Evolutionary conservation across 2,797 vertebrate genomes (phyloP), one percentile per base, ranked within the genome.

Genomic region (Streptopelia turtur): DNA sequence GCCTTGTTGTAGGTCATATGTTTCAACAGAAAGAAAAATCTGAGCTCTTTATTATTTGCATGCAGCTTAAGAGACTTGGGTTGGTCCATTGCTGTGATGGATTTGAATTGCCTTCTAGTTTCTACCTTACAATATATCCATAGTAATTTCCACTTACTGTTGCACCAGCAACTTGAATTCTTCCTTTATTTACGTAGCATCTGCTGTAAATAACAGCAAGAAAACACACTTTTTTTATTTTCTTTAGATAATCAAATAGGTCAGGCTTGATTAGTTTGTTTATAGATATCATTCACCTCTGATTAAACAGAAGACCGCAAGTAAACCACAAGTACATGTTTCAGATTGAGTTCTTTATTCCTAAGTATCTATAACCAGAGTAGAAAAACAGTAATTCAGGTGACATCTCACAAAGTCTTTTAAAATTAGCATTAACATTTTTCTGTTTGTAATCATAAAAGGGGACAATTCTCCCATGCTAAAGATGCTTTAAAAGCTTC

Each of bases 401-500:
- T 69, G 28, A 91, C 27, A 16, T 57, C 28, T 71, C 49, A 83
- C 8, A 81, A 74, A 77, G 16, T 23, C 9, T 27, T 88, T 80
- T 83, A 81, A 85, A 87, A 78, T 91, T 45, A 63, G 0, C 22
- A 59, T 76, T 35, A 59, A n/a, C 1, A 13, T 53, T 79, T 89
- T 59, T 65, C 13, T 75, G 18, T 35, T n/a, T 74, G 9, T 22
- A 63, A 37, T 41, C 16, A 41, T 70, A 37, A 68, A 89, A 56
- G 2, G 7, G 7, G 74, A 53, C 16, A 18, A 2, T 65, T 85
- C 6, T 47, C 7, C 17, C 6, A 65, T 12, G 4, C 13, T 66
- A 39, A 66, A 77, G 20, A 60, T 50, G 39, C 39, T 25, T 87
- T 94, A 89, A 74, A 92, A 89, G 7, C 53, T 64, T 91, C 25